Evolutionary conservation across 2,113 vertebrate species (phyloP).

Genomic region (Apaloderma vittatum): DNA sequence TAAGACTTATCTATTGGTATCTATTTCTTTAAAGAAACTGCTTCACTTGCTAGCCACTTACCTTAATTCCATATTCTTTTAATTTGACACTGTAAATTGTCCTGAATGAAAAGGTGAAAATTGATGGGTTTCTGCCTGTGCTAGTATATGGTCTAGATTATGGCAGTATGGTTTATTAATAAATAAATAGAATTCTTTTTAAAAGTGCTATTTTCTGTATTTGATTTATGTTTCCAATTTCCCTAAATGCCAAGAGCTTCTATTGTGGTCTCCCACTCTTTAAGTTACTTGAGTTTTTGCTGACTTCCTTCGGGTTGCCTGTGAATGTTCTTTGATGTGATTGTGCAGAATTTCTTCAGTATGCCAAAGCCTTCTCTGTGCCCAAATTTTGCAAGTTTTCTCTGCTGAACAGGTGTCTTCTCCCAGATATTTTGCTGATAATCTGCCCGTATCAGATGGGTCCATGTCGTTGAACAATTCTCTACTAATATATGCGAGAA

Average conservation of each 20-base stretch:
- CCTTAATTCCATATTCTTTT: conserved; percentile 1
- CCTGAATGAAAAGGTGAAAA: background rate
- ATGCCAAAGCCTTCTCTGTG: background rate
- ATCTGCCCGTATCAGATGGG: fast-evolving
- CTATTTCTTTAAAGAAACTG: background rate
- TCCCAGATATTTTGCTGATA: background rate
- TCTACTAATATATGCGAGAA: background rate
- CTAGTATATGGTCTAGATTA: conserved; percentile 47
- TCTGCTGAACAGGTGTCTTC: background rate
- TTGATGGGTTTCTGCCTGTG: background rate
- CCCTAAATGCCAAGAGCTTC: background rate
- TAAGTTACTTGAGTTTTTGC: conserved; percentile 16
- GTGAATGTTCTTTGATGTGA: background rate
- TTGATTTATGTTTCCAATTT: conserved; percentile 57
- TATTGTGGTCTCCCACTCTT: background rate
- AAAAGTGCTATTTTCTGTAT: conserved; percentile 17
- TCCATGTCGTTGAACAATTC: background rate
- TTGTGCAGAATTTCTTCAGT: background rate
- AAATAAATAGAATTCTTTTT: background rate
- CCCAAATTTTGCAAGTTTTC: background rate
- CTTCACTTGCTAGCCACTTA: background rate
- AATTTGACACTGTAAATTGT: conserved; percentile 4
- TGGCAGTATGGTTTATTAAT: conserved; percentile 11
- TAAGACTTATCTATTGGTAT: conserved; percentile 38
- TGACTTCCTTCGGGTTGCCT: background rate